Evolutionary conservation across 2,888 invertebrate species (phyloP).

Genomic region (Eupeodes latifasciatus): DNA sequence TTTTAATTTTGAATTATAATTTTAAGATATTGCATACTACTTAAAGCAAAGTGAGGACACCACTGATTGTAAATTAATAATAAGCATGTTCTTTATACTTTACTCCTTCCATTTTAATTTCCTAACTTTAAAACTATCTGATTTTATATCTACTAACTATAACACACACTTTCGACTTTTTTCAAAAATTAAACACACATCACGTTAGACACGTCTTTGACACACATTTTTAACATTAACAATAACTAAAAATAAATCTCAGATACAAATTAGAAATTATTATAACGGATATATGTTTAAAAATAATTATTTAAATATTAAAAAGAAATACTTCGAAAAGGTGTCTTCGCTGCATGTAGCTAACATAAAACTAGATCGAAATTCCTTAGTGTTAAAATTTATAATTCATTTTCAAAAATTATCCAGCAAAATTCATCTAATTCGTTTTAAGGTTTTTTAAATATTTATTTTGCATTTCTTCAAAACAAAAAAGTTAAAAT

Average conservation of each 20-base stretch:
- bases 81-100: slow-evolving; percentile 50
- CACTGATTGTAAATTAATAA: slow-evolving; percentile 43
- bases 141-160: slow-evolving; percentile 3
- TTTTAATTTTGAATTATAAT: background rate
- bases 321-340: slow-evolving; percentile 20
- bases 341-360: slow-evolving; percentile 76
- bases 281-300: background rate
- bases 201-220: slow-evolving; percentile 2
- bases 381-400: slow-evolving; percentile 1
- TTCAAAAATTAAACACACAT: slow-evolving; percentile 22
- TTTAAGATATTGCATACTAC: slow-evolving; percentile 30
- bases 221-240: slow-evolving; percentile 26
- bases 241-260: slow-evolving; percentile 31
- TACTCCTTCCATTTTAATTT: slow-evolving; percentile 12
- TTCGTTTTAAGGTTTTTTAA: background rate
- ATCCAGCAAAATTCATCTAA: background rate
- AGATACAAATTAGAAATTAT: background rate
- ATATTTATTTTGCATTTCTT: background rate
- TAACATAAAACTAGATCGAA: slow-evolving; percentile 63
- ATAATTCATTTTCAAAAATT: slow-evolving; percentile 1
- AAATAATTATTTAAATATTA: background rate
- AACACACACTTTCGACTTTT: background rate
- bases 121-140: background rate
- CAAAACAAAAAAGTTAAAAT: background rate
- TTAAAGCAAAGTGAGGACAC: slow-evolving; percentile 67